Percentiles rank a stretch among this genome's conserved stretches.
Conservation (phyloP, 2,797 vertebrate genomes). For the Pipistrellus nathusii region DNA sequence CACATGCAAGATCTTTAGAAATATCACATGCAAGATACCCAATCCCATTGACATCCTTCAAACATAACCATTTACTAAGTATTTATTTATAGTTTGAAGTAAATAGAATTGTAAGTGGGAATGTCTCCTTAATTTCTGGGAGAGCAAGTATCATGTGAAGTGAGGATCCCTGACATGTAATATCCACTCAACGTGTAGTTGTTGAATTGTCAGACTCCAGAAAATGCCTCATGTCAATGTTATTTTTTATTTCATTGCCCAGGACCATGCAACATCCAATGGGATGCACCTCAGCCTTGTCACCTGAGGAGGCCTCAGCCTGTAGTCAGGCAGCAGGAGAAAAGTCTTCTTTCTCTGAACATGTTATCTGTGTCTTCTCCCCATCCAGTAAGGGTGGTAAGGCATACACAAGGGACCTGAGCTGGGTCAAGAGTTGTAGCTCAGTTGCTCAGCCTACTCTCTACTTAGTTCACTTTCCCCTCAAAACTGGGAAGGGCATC, state of each 20-base stretch:
- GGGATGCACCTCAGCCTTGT: not conserved
- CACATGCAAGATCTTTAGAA: not conserved
- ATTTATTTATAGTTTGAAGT: not conserved
- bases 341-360: not conserved
- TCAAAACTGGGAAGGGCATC: not conserved
- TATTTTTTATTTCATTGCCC: not conserved
- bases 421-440: accelerated
- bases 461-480: not conserved
- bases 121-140: not conserved
- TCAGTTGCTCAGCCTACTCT: not conserved
- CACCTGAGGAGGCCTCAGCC: no score
- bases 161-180: not conserved
- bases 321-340: not conserved
- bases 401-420: not conserved
- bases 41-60: not conserved
- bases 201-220: not conserved
- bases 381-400: accelerated
- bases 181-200: not conserved
- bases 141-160: not conserved
- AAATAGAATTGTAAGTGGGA: not conserved
- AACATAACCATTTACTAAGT: not conserved
- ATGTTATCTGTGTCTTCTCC: not conserved
- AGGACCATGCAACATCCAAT: not conserved
- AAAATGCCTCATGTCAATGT: not conserved
- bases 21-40: not conserved